Conservation (phyloP, 1,140 invertebrate genomes). For the Drosophila pallidifrons region DNA sequence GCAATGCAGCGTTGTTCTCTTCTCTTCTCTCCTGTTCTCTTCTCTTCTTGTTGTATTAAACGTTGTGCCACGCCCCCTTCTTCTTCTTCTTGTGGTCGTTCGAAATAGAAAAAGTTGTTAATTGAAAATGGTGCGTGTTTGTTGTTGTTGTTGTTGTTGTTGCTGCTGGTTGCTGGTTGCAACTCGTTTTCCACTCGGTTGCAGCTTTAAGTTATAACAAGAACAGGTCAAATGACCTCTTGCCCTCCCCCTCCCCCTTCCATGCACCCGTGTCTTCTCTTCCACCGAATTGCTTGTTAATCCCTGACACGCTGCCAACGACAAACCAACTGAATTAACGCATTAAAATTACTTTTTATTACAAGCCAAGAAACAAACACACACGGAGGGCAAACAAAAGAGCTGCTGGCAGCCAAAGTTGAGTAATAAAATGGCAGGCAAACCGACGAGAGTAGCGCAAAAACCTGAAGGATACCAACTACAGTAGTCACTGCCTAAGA, state of each 20-base stretch:
- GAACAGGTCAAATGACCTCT: conserved; percentile 9
- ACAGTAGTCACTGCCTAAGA: conserved; percentile 28
- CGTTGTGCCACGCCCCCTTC: conserved; percentile 32
- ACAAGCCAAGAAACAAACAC: conserved; percentile 50
- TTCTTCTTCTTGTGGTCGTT: not conserved
- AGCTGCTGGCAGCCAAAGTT: conserved; percentile 46
- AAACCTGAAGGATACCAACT: conserved; percentile 10
- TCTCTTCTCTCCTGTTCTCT: conserved; percentile 23
- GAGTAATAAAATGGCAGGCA: conserved; percentile 62
- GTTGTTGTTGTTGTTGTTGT: conserved; percentile 18
- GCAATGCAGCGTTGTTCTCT: conserved; percentile 42
- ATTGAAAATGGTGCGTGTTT: conserved; percentile 76
- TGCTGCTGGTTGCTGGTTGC: conserved; percentile 21
- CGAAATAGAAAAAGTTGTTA: conserved; percentile 70
- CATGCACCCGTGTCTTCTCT: not conserved
- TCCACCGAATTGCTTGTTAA: conserved; percentile 36
- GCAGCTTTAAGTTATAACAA: conserved; percentile 41
- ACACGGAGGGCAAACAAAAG: conserved; percentile 22
- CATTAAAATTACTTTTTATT: conserved; percentile 82
- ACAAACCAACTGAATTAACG: conserved; percentile 77
- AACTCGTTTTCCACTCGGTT: conserved; percentile 45
- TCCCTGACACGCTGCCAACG: conserved; percentile 60
- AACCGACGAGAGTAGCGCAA: conserved; percentile 9
- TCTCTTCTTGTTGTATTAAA: conserved; percentile 52
- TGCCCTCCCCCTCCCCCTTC: not conserved